Conservation (phyloP, 2,113 vertebrate species). For the Peromyscus polionotus region DNA sequence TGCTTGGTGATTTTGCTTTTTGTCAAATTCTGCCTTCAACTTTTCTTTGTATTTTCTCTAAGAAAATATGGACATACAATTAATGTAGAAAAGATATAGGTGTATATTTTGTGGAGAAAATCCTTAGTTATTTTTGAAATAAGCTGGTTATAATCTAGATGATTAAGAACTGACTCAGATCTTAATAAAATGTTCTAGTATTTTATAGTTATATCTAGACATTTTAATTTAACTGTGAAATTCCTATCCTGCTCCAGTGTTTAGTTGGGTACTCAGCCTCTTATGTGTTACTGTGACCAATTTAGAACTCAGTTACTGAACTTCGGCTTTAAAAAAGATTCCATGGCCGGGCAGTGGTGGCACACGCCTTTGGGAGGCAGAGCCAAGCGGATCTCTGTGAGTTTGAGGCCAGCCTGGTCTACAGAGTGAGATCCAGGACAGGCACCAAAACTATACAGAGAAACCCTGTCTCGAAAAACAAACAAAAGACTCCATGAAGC, state of each 20-base stretch:
- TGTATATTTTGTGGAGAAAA: neutral
- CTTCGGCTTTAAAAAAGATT: neutral
- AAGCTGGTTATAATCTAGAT: conserved; percentile 7
- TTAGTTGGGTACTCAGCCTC: neutral
- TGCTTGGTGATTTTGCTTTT: conserved; percentile 34
- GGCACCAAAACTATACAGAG: too few relatives aligned
- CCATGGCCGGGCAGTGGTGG: too few relatives aligned
- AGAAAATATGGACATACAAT: neutral
- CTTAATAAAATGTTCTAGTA: neutral
- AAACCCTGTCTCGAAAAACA: too few relatives aligned
- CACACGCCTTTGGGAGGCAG: too few relatives aligned
- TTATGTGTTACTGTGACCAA: neutral
- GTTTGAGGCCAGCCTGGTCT: too few relatives aligned
- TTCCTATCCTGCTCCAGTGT: neutral
- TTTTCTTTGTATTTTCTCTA: neutral
- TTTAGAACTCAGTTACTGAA: neutral
- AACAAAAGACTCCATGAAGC: neutral
- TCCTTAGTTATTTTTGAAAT: conserved; percentile 37
- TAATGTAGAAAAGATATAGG: neutral
- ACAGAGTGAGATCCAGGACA: too few relatives aligned
- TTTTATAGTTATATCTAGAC: conserved; percentile 29
- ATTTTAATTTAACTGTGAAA: neutral
- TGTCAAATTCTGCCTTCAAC: neutral
- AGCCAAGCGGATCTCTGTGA: too few relatives aligned
- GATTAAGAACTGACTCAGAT: neutral